Percentiles rank a stretch among this genome's conserved stretches.
Conservation (phyloP, 2,888 invertebrate genomes). For the Andrena praecox region DNA sequence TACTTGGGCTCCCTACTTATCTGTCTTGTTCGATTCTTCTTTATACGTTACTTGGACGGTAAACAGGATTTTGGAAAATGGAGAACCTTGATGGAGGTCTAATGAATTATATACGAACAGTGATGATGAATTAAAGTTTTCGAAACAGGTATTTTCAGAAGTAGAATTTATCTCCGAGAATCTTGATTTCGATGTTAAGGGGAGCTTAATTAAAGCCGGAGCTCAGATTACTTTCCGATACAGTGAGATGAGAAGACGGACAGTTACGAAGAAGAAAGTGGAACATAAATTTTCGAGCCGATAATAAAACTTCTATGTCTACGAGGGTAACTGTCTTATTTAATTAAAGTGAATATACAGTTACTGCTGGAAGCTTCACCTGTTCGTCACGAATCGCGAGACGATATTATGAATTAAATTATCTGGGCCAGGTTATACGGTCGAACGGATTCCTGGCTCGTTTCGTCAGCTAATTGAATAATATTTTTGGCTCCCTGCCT, state of each 20-base stretch:
- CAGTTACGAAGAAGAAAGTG: not conserved
- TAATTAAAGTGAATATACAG: constrained; percentile 71
- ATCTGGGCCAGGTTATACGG: constrained; percentile 43
- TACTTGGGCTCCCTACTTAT: not conserved
- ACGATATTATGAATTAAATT: constrained; percentile 73
- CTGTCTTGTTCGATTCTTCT: not conserved
- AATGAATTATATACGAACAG: not conserved
- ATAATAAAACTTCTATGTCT: constrained; percentile 49
- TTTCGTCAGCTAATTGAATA: constrained; percentile 75
- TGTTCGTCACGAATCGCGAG: constrained; percentile 53
- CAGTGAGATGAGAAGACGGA: not conserved
- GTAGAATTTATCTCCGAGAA: not conserved
- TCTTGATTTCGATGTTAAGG: not conserved
- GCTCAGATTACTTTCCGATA: not conserved
- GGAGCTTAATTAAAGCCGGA: not conserved
- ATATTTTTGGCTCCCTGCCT: constrained; percentile 61
- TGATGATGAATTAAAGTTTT: not conserved
- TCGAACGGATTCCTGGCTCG: constrained; percentile 66
- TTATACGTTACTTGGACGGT: not conserved
- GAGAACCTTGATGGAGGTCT: not conserved
- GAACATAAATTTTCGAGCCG: constrained; percentile 40
- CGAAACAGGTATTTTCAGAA: too few species aligned
- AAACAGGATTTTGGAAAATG: too few species aligned
- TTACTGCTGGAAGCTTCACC: constrained; percentile 41
- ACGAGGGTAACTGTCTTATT: constrained; percentile 70